A percentile compares a stretch with the other conserved stretches of the same genome.
phyloP scores from a whole-genome alignment of 1,140 invertebrate species.

The Heterodera carotae region DNA sequence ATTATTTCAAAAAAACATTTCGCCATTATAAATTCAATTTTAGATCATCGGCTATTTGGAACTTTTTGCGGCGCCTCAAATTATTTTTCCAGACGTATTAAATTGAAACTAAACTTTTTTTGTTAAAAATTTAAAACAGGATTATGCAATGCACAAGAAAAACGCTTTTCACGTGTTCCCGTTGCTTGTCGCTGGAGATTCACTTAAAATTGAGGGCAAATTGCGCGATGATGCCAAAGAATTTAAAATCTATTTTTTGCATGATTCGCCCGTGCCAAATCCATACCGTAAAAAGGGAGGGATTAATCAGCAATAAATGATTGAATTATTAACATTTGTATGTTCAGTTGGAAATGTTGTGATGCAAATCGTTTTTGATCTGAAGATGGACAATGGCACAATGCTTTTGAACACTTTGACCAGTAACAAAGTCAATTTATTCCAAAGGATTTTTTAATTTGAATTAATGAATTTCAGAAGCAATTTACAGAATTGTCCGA shows the following conservation, averaged over 20 bases:
- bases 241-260: not conserved
- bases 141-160: not conserved
- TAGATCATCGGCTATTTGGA: not conserved
- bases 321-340: not conserved
- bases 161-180: not conserved
- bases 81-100: not conserved
- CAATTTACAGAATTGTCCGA: no score
- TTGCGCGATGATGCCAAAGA: not conserved
- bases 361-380: not conserved
- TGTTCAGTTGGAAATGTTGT: not conserved
- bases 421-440: not conserved
- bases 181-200: not conserved
- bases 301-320: not conserved
- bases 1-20: no score
- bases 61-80: not conserved
- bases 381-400: not conserved
- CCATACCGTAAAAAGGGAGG: not conserved
- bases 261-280: not conserved
- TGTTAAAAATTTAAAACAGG: not conserved
- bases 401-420: not conserved
- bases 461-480: no score
- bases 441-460: not conserved
- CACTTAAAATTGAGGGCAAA: not conserved
- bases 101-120: not conserved
- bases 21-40: no score